Evolutionary conservation across 2,888 invertebrate species (phyloP).

Genomic region (Hololepta plana): DNA sequence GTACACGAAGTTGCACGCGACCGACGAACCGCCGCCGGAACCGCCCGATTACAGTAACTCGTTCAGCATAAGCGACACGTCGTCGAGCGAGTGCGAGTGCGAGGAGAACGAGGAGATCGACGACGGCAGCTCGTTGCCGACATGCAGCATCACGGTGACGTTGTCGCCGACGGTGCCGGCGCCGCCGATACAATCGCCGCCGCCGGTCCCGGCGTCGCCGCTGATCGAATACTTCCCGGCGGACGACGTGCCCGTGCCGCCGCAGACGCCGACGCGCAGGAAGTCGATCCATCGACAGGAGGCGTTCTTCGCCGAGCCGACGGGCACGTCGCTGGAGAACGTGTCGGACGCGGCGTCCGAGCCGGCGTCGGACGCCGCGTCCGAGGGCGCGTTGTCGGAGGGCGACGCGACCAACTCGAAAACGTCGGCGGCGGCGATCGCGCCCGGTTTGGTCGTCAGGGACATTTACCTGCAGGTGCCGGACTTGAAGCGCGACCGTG

Average conservation of each 20-base stretch:
- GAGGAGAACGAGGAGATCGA: slow-evolving; percentile 25
- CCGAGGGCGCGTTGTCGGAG: slow-evolving; percentile 20
- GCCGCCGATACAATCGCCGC: slow-evolving; percentile 26
- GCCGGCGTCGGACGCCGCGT: slow-evolving; percentile 25
- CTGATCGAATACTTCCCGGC: slow-evolving; percentile 39
- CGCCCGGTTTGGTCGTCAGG: slow-evolving; percentile 20
- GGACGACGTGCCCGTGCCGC: slow-evolving; percentile 18
- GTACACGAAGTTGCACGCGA: slow-evolving; percentile 38
- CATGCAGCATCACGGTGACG: slow-evolving; percentile 43
- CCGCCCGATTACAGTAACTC: slow-evolving; percentile 17
- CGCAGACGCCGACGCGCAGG: slow-evolving; percentile 30
- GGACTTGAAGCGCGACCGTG: slow-evolving; percentile 65
- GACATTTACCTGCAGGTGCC: slow-evolving; percentile 49
- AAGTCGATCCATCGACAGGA: slow-evolving; percentile 68
- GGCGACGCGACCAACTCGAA: too few relatives aligned
- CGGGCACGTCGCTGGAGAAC: slow-evolving; percentile 51
- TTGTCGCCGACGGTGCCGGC: slow-evolving; percentile 37
- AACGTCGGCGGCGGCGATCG: slow-evolving; percentile 7
- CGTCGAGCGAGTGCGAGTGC: slow-evolving; percentile 30
- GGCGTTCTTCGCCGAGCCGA: slow-evolving; percentile 61
- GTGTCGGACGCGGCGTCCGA: slow-evolving; percentile 31
- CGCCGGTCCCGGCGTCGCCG: slow-evolving; percentile 28
- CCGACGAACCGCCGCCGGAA: slow-evolving; percentile 26
- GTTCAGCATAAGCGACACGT: slow-evolving; percentile 31
- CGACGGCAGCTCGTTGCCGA: slow-evolving; percentile 22